Conservation (phyloP, 2,797 vertebrate species). For the Clarias pachynema region DNA sequence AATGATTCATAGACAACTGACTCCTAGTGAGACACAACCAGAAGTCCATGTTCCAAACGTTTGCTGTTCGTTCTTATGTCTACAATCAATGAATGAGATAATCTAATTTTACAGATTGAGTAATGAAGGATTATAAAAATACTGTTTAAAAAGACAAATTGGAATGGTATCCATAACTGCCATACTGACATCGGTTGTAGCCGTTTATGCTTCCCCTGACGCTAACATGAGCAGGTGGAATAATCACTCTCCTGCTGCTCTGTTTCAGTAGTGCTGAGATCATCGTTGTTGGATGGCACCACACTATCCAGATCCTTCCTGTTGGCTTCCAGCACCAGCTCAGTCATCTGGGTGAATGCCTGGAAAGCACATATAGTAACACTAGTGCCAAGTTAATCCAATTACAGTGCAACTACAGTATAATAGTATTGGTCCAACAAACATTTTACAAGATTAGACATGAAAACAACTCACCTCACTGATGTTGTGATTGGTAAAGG, state of each 20-base stretch:
- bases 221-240: constrained; percentile 84
- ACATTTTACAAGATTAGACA: neutral
- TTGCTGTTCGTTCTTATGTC: neutral
- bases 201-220: neutral
- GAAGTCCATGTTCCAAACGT: neutral
- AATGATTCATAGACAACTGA: neutral
- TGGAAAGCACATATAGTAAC: constrained; percentile 60
- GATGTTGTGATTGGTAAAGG: constrained; percentile 85
- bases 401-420: neutral
- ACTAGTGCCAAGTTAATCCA: neutral
- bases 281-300: constrained; percentile 69
- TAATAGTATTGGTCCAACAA: neutral
- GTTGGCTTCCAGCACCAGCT: constrained; percentile 90
- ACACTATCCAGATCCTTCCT: constrained; percentile 82
- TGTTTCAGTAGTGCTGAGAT: constrained; percentile 73
- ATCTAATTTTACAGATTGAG: neutral
- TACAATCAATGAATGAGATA: neutral
- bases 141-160: neutral
- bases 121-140: neutral
- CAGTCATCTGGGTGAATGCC: constrained; percentile 86
- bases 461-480: constrained; percentile 77
- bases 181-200: neutral
- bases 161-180: neutral
- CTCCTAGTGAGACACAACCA: neutral
- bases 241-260: constrained; percentile 74